Conservation (phyloP, 2,888 invertebrate genomes). For the Dynastes grantii region DNA sequence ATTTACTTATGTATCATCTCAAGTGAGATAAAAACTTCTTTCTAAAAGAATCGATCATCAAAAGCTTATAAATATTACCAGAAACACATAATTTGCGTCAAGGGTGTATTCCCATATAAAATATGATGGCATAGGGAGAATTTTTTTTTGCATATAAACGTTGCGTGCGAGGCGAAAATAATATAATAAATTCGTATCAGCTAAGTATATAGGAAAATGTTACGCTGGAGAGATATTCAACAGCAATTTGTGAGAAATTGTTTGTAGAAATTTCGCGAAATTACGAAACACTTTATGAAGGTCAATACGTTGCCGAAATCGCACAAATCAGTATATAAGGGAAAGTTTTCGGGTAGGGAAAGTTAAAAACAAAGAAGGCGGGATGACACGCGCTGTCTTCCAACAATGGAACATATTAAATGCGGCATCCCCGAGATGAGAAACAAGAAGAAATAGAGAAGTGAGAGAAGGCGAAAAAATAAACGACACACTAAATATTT, state of each 20-base stretch:
- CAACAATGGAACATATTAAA: slow-evolving; percentile 35
- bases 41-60: neutral
- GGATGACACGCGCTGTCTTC: slow-evolving; percentile 33
- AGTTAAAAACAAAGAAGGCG: slow-evolving; percentile 15
- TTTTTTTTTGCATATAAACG: slow-evolving; percentile 6
- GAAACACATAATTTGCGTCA: slow-evolving; percentile 19
- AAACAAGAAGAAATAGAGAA: neutral
- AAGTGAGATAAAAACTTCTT: neutral
- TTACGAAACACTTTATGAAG: slow-evolving; percentile 24
- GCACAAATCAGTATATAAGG: slow-evolving; percentile 7
- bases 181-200: slow-evolving; percentile 40
- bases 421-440: neutral
- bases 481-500: slow-evolving; percentile 32
- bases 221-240: slow-evolving; percentile 30
- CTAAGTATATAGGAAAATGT: slow-evolving; percentile 33
- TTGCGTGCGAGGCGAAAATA: slow-evolving; percentile 38
- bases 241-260: slow-evolving; percentile 34
- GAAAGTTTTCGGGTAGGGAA: neutral
- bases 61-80: slow-evolving; percentile 19
- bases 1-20: neutral
- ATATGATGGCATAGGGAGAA: slow-evolving; percentile 12
- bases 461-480: neutral
- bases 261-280: slow-evolving; percentile 34
- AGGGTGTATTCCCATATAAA: slow-evolving; percentile 16
- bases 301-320: neutral